These are phyloP conservation scores for Pycnonotus jocosus DNA, from an alignment of 2,113 vertebrate species.

Conservation along the genomic window DNA sequence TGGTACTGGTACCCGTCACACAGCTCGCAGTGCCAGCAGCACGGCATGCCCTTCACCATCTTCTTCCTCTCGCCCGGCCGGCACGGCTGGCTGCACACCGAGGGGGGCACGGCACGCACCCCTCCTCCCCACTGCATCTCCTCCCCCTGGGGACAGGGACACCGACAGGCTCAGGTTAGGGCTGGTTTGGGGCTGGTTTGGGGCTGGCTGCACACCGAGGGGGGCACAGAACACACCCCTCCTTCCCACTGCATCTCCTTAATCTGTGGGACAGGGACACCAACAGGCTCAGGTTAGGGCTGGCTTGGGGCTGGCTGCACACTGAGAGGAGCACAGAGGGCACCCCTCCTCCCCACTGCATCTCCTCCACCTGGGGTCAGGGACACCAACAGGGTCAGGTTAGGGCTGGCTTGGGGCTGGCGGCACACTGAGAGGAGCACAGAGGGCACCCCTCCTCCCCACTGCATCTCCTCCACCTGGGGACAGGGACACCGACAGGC, in stretches of 20 bases:
- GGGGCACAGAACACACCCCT: too few relatives aligned
- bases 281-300: neutral
- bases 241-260: too few relatives aligned
- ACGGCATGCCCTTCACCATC: slow-evolving; percentile 89
- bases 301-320: neutral
- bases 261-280: neutral
- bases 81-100: slow-evolving; percentile 89
- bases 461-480: neutral
- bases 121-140: slow-evolving; percentile 91
- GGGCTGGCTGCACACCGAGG: too few relatives aligned
- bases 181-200: too few relatives aligned
- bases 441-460: neutral
- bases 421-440: neutral
- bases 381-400: neutral
- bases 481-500: neutral
- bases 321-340: too few relatives aligned
- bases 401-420: neutral
- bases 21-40: slow-evolving; percentile 95
- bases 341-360: too few relatives aligned
- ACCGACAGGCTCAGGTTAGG: neutral
- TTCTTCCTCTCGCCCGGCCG: slow-evolving; percentile 87
- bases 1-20: slow-evolving; percentile 94
- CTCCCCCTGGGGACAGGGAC: slow-evolving; percentile 73
- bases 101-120: slow-evolving; percentile 77
- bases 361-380: too few relatives aligned